Evolutionary conservation across 37 sponge, comb jelly and placozoan species (phyloP), one percentile per base, ranked within the genome.

Genomic region (Eunapius fragilis): DNA sequence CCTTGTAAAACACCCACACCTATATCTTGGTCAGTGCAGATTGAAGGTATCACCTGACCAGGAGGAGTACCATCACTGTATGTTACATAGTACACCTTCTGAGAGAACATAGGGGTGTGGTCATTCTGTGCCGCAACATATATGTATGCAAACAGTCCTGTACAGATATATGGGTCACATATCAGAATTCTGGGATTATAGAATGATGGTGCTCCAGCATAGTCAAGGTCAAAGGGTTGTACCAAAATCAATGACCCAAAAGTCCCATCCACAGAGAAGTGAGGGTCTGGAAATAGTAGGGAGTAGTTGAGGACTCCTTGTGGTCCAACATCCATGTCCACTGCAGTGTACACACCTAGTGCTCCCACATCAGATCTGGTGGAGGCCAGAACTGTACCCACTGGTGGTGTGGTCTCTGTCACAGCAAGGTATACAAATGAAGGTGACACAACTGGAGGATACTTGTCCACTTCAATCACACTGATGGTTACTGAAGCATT

Each of bases 21-120:
- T 25, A 45, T 1, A 72, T 94, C 95, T 26, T n/a, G 31, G 83
- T 94, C 95, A 7, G 83, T 88, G 67, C 95, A 94, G 35, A 68
- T 34, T 33, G 41, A 49, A n/a, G 75, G 74, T 24, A 70, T 28
- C 34, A 94, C 79, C 0, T 4, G 25, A 22, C 38, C 68, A 33
- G 75, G 1, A 22, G 81, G 68, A 3, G 74, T 33, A 33, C 34
- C 49, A 37, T 90, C 91, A 13, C 2, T 7, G 35, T 85, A 31
- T 0, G 35, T 72, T 2, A 68, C 68, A 5, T 45, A 25, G 80
- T 91, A 94, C 13, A 24, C n/a, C 6, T 41, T 31, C 71, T 76
- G 69, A 25, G 79, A 31, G 67, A 94, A 85, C 49, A 22, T 41
- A 2, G 94, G 94, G 14, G 30, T 2, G 23, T 88, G 45, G 25